Evolutionary conservation across 1,140 invertebrate genomes (phyloP), one percentile per base, ranked within the genome.

Genomic region (Elysia chlorotica): DNA sequence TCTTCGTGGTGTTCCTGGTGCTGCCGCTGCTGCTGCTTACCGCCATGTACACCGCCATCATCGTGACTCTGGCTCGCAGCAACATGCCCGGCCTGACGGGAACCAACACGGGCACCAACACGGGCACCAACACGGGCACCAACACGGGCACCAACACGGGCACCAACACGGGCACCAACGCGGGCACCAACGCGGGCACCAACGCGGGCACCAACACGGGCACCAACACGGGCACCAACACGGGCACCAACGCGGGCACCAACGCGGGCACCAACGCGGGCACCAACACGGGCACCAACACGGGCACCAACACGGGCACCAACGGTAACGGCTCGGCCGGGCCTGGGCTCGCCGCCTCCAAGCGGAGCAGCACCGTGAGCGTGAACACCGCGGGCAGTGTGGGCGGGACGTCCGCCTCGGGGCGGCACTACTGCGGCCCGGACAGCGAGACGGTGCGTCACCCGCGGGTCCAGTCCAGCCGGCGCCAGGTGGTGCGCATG

Each of bases 401-500:
- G 81, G 90, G 91, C 25, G 93, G 96, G 14, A 82, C 94, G 28
- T 48, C 41, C n/a, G 41, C 10, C 41, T 48, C 41, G 19, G 25
- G 53, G 6, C 35, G 30, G 1, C 48, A n/a, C 19, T 3, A 5
- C 21, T 28, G 25, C 17, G 0, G 23, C 25, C 19, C 28, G 14
- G n/a, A 37, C 61, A 66, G 21, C 17, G 63, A 57, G 3, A 66
- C 33, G 30, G 25, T 62, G 30, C 10, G 59, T 1, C 71, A 65
- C 30, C 41, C 28, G 2, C 53, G 30, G 54, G 67, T 53, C 19
- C 53, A 25, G 4, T 38, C 23, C 33, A 68, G 72, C 21, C 36
- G 79, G n/a, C 75, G 66, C 59, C 90, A 92, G 81, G 90, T 91
- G n/a, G 93, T 97, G 10, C 82, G 94, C 28, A 97, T 96, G 94